Evolutionary conservation across 2,888 invertebrate species (phyloP).

Genomic region (Pachycephus smyrnensis): DNA sequence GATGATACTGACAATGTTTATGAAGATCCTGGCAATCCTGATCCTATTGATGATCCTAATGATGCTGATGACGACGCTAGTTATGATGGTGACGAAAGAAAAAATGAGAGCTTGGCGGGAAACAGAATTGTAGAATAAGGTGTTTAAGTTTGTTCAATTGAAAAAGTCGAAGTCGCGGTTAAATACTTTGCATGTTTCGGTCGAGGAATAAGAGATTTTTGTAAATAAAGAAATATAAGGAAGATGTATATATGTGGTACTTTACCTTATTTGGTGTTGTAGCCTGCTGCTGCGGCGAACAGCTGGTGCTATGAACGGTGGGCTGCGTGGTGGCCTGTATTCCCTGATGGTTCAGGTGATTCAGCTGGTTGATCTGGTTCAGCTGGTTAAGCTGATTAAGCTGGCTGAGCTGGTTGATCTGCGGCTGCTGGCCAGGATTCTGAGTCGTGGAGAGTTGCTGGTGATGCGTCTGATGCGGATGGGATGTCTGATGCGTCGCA

Average conservation of each 20-base stretch:
- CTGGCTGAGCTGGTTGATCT: slow-evolving; percentile 46
- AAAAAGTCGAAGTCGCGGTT: no score
- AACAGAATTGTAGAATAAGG: neutral
- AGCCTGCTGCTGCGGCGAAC: slow-evolving; percentile 64
- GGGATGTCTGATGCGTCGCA: slow-evolving; percentile 62
- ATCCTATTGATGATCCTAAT: neutral
- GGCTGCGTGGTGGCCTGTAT: slow-evolving; percentile 54
- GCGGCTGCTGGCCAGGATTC: slow-evolving; percentile 43
- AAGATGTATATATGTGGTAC: neutral
- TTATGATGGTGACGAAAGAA: no score
- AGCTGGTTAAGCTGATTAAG: slow-evolving; percentile 62
- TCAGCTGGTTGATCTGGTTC: slow-evolving; percentile 39
- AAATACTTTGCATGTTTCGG: no score
- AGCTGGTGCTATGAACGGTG: slow-evolving; percentile 61
- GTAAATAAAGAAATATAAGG: no score
- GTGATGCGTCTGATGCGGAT: slow-evolving; percentile 59
- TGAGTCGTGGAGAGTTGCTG: slow-evolving; percentile 59
- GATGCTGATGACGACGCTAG: no score
- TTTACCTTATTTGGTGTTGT: slow-evolving; percentile 64
- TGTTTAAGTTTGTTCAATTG: no score
- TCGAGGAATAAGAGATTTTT: no score
- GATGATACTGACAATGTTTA: neutral
- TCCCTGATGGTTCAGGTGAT: slow-evolving; percentile 32
- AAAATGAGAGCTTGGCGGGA: neutral
- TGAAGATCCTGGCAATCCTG: neutral